Base-by-base conservation (phyloP, 2,797 vertebrate genomes). In the Balearica regulorum region DNA sequence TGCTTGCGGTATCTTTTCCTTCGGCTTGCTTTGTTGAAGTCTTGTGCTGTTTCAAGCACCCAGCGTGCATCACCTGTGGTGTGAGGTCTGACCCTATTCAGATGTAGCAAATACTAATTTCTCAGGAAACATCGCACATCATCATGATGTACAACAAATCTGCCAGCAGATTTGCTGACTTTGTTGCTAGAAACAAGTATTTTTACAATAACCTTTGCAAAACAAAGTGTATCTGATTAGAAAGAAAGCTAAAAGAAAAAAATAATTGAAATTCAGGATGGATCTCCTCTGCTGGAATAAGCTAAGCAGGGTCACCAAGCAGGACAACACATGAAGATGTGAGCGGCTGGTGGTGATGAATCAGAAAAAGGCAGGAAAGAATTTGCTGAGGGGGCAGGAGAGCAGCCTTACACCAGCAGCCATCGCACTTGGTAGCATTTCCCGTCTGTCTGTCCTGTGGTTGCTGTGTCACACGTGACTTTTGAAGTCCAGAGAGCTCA, bases 371-470 rank as follows among this genome's bases (percentile, higher is more conserved):
- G 37, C 48, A 89, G 66, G 61, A 78, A 86, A 29, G 72, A 85
- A 93, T 86, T 46, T 79, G 64, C 65, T 76, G 72, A 88, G 70
- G 49, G 54, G 43, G n/a, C 72, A 79, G 72, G 61, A 96, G 29
- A 31, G 17, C 41, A 73, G 58, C 18, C 29, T 88, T 21, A 19
- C 9, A 13, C 66, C 92, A 94, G 82, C 68, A 93, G 82, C 83
- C 37, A 24, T 75, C 24, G 31, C 31, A 64, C 62, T 62, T 93
- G 51, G 48, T 61, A 55, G 60, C 57, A 53, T 75, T 93, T 94
- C 82, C 62, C 49, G 41, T 85, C 90, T 94, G 54, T 89, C 76
- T 89, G 73, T 69, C 65, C 21, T 80, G 80, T 0, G 25, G 89
- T 69, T 73, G 46, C 14, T 46, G 80, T 39, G 51, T 31, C 64